Conservation (phyloP, 2,888 invertebrate genomes). For the Hirtodrosophila alboralis region DNA sequence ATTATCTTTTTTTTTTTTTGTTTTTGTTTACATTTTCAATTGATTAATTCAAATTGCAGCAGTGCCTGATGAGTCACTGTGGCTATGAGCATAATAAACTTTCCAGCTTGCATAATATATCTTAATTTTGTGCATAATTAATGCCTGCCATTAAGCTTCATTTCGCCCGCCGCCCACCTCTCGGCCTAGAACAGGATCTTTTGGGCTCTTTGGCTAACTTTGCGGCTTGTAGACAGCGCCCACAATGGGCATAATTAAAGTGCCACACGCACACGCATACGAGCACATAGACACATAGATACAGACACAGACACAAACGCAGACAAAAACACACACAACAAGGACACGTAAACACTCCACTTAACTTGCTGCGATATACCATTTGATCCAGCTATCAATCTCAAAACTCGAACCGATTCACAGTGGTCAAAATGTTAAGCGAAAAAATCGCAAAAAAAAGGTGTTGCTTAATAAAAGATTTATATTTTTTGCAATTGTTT, state of each 20-base stretch:
- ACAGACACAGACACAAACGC: slow-evolving; percentile 1
- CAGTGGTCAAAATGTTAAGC: too few species aligned
- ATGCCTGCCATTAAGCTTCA: slow-evolving; percentile 62
- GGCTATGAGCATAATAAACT: slow-evolving; percentile 49
- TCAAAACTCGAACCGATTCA: slow-evolving; percentile 37
- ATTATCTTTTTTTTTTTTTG: too few species aligned
- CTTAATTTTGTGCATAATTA: slow-evolving; percentile 70
- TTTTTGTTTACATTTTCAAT: slow-evolving; percentile 38
- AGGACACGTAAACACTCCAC: slow-evolving; percentile 61
- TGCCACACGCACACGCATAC: slow-evolving; percentile 13
- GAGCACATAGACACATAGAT: slow-evolving; percentile 4
- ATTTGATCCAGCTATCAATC: slow-evolving; percentile 75
- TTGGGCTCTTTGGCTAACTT: slow-evolving; percentile 36
- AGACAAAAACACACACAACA: slow-evolving; percentile 2
- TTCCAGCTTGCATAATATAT: slow-evolving; percentile 53
- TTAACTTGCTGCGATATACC: slow-evolving; percentile 71
- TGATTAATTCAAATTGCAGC: slow-evolving; percentile 66
- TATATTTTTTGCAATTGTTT: too few species aligned
- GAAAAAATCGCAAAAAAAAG: too few species aligned
- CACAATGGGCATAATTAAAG: slow-evolving; percentile 57
- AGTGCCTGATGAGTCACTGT: slow-evolving; percentile 7
- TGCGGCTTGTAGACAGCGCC: slow-evolving; percentile 29
- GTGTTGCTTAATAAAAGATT: too few species aligned
- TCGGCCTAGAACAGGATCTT: neutral
- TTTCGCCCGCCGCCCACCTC: too few species aligned